These are phyloP conservation scores for Psilopogon haemacephalus DNA, from an alignment of 2,113 vertebrate genomes.

Conservation along the genomic window DNA sequence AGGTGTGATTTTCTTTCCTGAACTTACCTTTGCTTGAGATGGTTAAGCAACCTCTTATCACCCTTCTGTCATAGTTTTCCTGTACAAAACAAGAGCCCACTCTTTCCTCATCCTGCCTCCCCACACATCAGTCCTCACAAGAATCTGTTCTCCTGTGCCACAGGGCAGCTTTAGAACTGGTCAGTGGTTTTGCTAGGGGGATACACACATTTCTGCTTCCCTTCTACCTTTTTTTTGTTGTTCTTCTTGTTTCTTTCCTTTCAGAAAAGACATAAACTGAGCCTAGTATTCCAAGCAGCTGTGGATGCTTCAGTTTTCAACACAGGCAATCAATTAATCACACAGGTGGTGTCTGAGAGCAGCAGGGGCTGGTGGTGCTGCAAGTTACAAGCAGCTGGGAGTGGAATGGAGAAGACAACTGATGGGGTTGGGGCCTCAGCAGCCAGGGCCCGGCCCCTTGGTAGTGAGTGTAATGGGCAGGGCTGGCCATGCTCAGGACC, in stretches of 20 bases:
- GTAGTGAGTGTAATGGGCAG: accelerated
- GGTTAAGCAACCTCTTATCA: not conserved
- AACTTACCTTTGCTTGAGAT: not conserved
- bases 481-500: not conserved
- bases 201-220: not conserved
- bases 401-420: too few relatives aligned
- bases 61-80: not conserved
- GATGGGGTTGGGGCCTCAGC: not conserved
- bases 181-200: not conserved
- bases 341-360: not conserved
- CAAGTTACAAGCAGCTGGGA: too few relatives aligned
- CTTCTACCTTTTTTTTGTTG: not conserved
- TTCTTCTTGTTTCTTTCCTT: not conserved
- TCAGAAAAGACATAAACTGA: not conserved
- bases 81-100: not conserved
- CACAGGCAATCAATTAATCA: not conserved
- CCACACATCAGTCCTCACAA: not conserved
- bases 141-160: not conserved
- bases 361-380: accelerated
- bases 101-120: not conserved
- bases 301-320: not conserved
- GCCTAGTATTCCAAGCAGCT: not conserved
- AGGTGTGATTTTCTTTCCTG: not conserved
- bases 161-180: not conserved
- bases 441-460: accelerated